Conservation (phyloP, 2,113 vertebrate species). For the Indicator maculatus region DNA sequence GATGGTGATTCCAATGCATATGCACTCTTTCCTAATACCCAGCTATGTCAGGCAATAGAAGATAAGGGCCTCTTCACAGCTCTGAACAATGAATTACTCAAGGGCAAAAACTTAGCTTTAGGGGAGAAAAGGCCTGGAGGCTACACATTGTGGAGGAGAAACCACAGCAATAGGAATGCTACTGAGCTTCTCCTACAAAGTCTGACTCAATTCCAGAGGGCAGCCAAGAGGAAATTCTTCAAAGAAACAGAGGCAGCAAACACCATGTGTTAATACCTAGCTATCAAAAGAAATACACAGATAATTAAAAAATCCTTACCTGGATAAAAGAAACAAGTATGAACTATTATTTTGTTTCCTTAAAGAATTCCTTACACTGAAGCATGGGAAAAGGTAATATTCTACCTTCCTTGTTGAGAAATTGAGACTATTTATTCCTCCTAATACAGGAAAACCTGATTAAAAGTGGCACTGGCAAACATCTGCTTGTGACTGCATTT, state of each 20-base stretch:
- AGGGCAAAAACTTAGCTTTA: not conserved
- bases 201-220: not conserved
- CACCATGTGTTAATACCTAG: not conserved
- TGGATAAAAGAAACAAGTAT: not conserved
- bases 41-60: not conserved
- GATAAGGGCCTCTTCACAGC: not conserved
- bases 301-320: not conserved
- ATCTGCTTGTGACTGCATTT: not conserved
- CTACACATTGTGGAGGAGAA: not conserved
- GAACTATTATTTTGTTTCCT: not conserved
- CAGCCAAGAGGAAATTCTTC: not conserved
- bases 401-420: not conserved
- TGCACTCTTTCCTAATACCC: no score
- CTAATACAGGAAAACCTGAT: not conserved
- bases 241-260: not conserved
- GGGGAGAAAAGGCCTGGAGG: not conserved
- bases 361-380: not conserved
- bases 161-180: not conserved
- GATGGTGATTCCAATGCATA: no score
- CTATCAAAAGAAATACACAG: not conserved
- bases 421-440: not conserved
- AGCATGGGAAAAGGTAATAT: not conserved
- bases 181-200: not conserved
- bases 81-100: not conserved
- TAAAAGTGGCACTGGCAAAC: not conserved